Conservation (phyloP, 1,140 invertebrate species). For the Lordiphosa clarofinis region DNA sequence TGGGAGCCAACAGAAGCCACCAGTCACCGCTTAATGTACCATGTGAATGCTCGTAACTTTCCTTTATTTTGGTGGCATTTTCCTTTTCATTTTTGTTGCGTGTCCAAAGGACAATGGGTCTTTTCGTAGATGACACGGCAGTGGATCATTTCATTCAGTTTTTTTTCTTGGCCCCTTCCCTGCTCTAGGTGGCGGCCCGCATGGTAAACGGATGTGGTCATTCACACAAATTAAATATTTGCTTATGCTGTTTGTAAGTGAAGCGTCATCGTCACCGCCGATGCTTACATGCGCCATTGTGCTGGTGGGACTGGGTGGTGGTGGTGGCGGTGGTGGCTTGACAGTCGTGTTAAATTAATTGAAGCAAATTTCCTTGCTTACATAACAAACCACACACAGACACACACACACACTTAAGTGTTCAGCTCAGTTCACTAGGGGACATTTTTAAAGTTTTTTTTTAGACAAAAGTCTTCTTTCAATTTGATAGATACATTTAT, state of each 20-base stretch:
- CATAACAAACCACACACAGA: too few relatives aligned
- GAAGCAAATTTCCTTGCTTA: too few relatives aligned
- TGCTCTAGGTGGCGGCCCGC: too few relatives aligned
- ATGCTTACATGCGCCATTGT: too few relatives aligned
- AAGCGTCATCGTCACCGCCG: conserved; percentile 23
- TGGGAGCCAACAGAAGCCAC: conserved; percentile 12
- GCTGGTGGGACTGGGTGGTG: too few relatives aligned
- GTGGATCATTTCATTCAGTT: conserved; percentile 42
- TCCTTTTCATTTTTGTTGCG: conserved; percentile 20
- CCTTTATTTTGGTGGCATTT: conserved; percentile 18
- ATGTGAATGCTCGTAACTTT: conserved; percentile 52
- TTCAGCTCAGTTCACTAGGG: too few relatives aligned
- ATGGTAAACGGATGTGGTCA: conserved; percentile 47
- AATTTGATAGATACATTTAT: too few relatives aligned
- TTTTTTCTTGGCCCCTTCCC: neutral
- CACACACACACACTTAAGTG: too few relatives aligned
- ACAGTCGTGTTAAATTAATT: too few relatives aligned
- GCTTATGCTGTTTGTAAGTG: conserved; percentile 42
- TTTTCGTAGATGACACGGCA: conserved; percentile 29
- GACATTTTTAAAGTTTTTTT: too few relatives aligned
- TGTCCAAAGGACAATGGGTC: neutral
- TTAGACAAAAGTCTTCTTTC: too few relatives aligned
- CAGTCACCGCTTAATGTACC: conserved; percentile 53
- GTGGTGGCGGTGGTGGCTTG: too few relatives aligned
- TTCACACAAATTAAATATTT: conserved; percentile 74